A percentile compares a stretch with the other conserved stretches of the same genome.
Evolutionary conservation across 2,113 vertebrate genomes (phyloP).

Genomic region (mouse (Mus musculus)): DNA sequence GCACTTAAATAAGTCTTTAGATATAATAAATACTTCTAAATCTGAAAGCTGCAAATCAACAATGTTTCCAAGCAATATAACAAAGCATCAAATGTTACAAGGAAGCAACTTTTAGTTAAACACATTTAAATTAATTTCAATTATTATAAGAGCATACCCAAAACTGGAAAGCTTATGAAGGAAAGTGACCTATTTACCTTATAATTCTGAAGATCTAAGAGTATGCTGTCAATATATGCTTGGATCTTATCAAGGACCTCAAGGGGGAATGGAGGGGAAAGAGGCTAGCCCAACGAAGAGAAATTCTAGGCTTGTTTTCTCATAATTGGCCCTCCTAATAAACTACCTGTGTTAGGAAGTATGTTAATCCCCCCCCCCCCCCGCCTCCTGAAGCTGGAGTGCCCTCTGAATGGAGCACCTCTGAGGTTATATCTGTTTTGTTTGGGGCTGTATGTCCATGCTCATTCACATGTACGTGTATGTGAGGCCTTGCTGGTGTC

Average conservation of each 20-base stretch:
- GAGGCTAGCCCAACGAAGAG: neutral
- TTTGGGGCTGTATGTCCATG: no score
- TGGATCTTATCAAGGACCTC: neutral
- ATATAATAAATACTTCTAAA: neutral
- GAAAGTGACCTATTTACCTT: neutral
- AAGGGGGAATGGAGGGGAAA: neutral
- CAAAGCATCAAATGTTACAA: neutral
- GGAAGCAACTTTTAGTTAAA: neutral
- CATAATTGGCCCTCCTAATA: no score
- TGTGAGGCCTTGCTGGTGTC: neutral
- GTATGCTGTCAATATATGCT: neutral
- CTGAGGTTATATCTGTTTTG: neutral
- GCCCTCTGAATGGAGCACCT: neutral
- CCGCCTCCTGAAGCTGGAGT: neutral
- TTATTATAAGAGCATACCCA: no score
- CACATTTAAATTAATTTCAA: neutral
- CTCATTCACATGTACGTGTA: neutral
- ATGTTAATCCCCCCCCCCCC: no score
- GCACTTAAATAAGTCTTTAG: neutral
- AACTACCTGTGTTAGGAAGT: neutral
- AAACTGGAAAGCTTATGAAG: neutral
- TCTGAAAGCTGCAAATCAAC: neutral
- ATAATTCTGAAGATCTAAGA: neutral
- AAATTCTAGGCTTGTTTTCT: no score
- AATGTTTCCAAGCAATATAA: neutral